Percentiles rank a stretch among this genome's conserved stretches.
These are phyloP conservation scores for Neomonachus schauinslandi DNA, from an alignment of 2,113 vertebrate genomes.

Conservation along the genomic window DNA sequence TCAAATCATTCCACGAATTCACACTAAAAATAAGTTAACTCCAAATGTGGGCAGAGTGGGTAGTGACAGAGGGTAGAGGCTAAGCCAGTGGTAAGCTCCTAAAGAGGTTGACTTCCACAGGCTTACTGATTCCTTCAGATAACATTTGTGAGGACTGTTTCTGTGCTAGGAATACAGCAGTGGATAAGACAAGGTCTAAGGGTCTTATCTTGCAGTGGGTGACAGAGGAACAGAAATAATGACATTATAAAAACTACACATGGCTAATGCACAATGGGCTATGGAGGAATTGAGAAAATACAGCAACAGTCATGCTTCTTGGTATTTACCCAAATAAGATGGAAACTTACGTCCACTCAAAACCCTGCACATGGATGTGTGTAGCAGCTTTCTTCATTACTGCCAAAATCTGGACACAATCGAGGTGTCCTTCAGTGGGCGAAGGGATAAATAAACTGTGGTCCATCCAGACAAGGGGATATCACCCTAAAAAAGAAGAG, in stretches of 20 bases:
- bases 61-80: not conserved
- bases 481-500: not conserved
- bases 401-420: not conserved
- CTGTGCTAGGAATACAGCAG: not conserved
- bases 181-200: not conserved
- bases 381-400: not conserved
- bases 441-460: not conserved
- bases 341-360: not conserved
- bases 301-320: not conserved
- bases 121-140: not conserved
- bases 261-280: not conserved
- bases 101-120: not conserved
- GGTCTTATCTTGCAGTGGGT: not conserved
- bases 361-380: not conserved
- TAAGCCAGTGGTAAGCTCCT: not conserved
- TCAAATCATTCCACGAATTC: not conserved
- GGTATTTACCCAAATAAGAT: not conserved
- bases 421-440: not conserved
- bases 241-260: not conserved
- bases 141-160: not conserved
- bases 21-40: not conserved
- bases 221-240: not conserved
- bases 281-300: not conserved
- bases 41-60: fast-evolving
- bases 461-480: not conserved